Conservation (phyloP, 2,797 vertebrate species). For the Bradypodion pumilum region DNA sequence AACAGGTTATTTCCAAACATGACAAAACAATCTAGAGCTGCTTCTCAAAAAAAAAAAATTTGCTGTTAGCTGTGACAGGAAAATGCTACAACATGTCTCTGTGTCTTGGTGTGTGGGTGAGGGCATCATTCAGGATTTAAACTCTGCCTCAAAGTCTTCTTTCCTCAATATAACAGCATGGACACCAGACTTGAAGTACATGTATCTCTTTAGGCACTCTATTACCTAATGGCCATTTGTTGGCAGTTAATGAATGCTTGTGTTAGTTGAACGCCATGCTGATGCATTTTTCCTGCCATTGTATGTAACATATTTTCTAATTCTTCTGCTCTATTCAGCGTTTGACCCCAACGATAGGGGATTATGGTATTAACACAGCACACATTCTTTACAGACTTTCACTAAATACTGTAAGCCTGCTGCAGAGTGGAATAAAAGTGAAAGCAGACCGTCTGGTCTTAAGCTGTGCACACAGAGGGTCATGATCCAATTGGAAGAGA, state of each 20-base stretch:
- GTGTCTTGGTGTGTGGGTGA: not conserved
- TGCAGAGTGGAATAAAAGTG: constrained; percentile 84
- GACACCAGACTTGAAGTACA: constrained; percentile 51
- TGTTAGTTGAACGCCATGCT: constrained; percentile 73
- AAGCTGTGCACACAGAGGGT: constrained; percentile 86
- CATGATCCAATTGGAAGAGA: constrained; percentile 86
- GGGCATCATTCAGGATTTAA: constrained; percentile 1
- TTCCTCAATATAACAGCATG: constrained; percentile 7
- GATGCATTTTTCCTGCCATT: constrained; percentile 80
- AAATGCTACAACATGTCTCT: not conserved
- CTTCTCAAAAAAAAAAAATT: constrained; percentile 63
- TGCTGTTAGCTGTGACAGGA: constrained; percentile 3
- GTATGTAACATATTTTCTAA: constrained; percentile 82
- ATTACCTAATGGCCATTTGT: constrained; percentile 69
- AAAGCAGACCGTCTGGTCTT: constrained; percentile 86
- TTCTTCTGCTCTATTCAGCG: constrained; percentile 84
- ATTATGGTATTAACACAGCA: constrained; percentile 89
- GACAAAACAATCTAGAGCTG: constrained; percentile 32
- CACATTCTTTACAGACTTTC: constrained; percentile 87
- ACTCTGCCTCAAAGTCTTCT: constrained; percentile 41
- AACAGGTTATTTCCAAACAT: constrained; percentile 41
- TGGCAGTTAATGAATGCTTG: constrained; percentile 65
- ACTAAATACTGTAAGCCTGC: constrained; percentile 89
- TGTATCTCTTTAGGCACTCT: constrained; percentile 59
- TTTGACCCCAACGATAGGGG: constrained; percentile 86